Evolutionary conservation across 2,113 vertebrate genomes (phyloP), one percentile per base, ranked within the genome.

Genomic region (Prietella phreatophila): DNA sequence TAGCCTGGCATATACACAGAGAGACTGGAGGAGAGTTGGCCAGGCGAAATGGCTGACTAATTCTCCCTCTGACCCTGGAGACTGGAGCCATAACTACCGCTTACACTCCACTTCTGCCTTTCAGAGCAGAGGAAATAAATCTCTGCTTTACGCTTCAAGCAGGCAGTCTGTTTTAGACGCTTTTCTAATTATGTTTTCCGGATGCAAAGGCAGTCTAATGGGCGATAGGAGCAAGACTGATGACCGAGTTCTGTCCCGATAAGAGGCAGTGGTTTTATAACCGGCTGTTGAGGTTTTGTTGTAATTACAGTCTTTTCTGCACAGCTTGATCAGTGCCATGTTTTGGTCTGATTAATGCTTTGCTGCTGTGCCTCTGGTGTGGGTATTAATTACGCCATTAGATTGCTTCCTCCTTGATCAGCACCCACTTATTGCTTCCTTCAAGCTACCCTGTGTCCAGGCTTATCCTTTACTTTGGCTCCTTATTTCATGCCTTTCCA

Each of bases 41-140:
- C 50, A 69, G 19, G 63, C 85, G 73, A 65, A 76, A 55, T 55
- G 84, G 63, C 88, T 89, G 90, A 91, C 83, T 91, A 88, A 91
- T 84, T 85, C 85, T 87, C 83, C 36, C 78, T 63, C 56, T 84
- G 53, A 80, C 78, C 86, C 86, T 82, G 79, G 86, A 87, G 79
- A 87, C 86, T 58, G 4, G 53, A 82, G 53, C 63, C 50, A 80
- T 82, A 87, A 50, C 86, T 71, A 82, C 86, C 20, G 79, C 79
- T 86, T 58, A 71, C 47, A 56, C 47, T 86, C 75, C 60, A 39
- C 85, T 84, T 50, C 61, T 63, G 58, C 58, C 50, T 82, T 53
- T 53, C 42, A 86, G 75, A 53, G 30, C 30, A 30, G 58, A 65
- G 42, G 4, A 53, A 25, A 36, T 79, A 56, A 55, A 63, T 56